These are phyloP conservation scores for Passer domesticus DNA, from an alignment of 2,113 vertebrate genomes.

Conservation along the genomic window DNA sequence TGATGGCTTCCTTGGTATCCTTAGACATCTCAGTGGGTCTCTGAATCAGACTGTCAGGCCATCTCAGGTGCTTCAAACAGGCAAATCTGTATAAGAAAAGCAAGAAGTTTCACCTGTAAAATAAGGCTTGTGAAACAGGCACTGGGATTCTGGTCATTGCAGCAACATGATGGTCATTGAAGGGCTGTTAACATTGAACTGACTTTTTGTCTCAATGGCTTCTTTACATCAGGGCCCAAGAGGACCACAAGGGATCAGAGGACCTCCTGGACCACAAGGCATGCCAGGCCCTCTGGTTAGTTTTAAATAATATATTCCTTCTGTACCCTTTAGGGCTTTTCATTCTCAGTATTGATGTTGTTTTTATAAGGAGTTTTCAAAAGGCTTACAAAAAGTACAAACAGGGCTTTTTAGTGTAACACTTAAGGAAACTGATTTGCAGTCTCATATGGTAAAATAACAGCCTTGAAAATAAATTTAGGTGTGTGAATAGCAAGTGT, in stretches of 20 bases:
- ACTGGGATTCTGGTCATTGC: neutral
- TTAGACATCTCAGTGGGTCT: neutral
- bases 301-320: neutral
- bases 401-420: neutral
- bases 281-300: slow-evolving; percentile 55
- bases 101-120: neutral
- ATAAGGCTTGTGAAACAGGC: neutral
- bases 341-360: neutral
- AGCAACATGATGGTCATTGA: neutral
- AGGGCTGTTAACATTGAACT: neutral
- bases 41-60: neutral
- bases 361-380: neutral
- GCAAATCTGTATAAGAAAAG: neutral
- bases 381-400: neutral
- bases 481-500: neutral
- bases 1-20: neutral
- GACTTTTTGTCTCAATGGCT: neutral
- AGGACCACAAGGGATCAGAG: slow-evolving; percentile 63
- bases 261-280: slow-evolving; percentile 58
- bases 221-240: slow-evolving; percentile 54
- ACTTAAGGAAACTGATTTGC: neutral
- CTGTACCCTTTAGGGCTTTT: neutral
- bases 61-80: neutral
- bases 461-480: neutral
- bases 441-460: neutral